Percentiles rank a stretch among this genome's conserved stretches.
Conservation (phyloP, 1,140 invertebrate species). For the Aricia agestis region DNA sequence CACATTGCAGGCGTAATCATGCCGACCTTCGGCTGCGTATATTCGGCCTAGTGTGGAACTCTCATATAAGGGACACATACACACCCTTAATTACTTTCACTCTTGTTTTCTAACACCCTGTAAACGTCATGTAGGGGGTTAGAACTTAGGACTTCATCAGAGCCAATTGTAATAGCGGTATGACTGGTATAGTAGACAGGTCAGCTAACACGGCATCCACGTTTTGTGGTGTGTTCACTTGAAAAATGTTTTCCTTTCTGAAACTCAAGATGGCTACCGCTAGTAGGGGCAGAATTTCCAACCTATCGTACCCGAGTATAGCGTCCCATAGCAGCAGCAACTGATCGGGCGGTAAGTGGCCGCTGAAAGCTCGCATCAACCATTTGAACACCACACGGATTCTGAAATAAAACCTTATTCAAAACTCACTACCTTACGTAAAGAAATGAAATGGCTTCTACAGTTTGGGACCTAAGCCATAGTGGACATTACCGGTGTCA, state of each 20-base stretch:
- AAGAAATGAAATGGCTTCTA: no score
- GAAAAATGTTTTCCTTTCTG: constrained; percentile 93
- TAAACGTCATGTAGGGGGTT: no score
- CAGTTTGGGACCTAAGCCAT: no score
- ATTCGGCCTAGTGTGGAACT: no score
- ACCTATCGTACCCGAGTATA: constrained; percentile 92
- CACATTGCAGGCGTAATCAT: no score
- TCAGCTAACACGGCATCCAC: constrained; percentile 94
- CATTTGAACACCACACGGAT: constrained; percentile 95
- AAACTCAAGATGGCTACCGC: constrained; percentile 94
- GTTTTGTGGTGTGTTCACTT: constrained; percentile 89
- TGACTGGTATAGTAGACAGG: constrained; percentile 91
- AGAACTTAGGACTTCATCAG: constrained; percentile 61
- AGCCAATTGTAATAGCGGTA: constrained; percentile 80
- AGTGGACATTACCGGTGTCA: no score
- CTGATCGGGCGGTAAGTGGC: constrained; percentile 94
- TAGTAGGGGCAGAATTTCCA: constrained; percentile 91
- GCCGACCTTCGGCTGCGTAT: no score
- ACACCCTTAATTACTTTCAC: no score
- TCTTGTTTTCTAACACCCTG: no score
- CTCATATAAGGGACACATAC: no score
- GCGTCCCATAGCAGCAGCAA: constrained; percentile 94
- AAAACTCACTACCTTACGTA: no score
- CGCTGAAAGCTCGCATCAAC: constrained; percentile 96
- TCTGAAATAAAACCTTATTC: constrained; percentile 49